phyloP scores from a whole-genome alignment of 1,140 invertebrate genomes.

The Latrodectus geometricus region DNA sequence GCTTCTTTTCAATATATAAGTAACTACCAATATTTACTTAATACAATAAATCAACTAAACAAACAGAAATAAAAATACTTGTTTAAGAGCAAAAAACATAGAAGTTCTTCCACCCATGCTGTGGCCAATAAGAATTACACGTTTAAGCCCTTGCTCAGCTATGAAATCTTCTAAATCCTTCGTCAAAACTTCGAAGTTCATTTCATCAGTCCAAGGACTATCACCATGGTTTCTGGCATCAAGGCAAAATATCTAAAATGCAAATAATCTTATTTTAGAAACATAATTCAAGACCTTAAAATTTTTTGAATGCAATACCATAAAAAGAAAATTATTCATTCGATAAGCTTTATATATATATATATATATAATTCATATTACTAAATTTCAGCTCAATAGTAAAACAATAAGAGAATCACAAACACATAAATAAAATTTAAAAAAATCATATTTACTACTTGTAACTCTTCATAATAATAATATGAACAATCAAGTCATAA shows the following conservation, averaged over 20 bases:
- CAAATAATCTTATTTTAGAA: not conserved
- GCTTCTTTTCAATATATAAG: not conserved
- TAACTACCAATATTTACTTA: too few species aligned
- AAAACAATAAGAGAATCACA: too few species aligned
- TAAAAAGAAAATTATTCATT: too few species aligned
- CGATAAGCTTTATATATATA: too few species aligned
- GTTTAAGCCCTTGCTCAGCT: conserved; percentile 74
- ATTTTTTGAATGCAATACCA: too few species aligned
- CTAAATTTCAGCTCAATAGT: too few species aligned
- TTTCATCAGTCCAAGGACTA: conserved; percentile 80
- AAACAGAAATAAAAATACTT: conserved; percentile 68
- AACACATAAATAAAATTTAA: too few species aligned
- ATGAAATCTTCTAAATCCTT: conserved; percentile 79
- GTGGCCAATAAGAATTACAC: conserved; percentile 82
- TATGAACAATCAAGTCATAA: too few species aligned
- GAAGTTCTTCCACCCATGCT: conserved; percentile 89
- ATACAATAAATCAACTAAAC: not conserved
- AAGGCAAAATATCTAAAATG: conserved; percentile 77
- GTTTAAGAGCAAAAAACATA: conserved; percentile 81
- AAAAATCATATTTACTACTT: too few species aligned
- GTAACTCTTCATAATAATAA: too few species aligned
- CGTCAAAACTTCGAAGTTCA: conserved; percentile 80
- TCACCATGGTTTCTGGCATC: conserved; percentile 93
- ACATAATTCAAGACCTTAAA: too few species aligned
- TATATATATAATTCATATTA: too few species aligned